Evolutionary conservation across 2,888 invertebrate species (phyloP).

Genomic region (Plagiodera versicolora): DNA sequence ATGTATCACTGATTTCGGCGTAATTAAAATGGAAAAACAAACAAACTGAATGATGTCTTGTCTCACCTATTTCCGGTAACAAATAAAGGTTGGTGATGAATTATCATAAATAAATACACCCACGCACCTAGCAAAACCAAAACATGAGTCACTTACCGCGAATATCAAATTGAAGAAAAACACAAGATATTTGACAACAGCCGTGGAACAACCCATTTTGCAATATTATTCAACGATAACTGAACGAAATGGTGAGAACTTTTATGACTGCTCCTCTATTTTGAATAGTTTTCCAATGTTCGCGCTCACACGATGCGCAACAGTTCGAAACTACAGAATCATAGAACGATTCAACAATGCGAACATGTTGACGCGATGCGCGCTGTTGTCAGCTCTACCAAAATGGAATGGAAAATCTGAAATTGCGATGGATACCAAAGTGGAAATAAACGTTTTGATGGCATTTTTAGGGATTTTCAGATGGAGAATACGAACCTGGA

Average conservation of each 20-base stretch:
- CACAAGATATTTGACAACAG: constrained; percentile 47
- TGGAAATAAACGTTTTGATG: too few relatives aligned
- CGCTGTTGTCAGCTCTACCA: constrained; percentile 4
- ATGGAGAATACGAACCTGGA: background rate
- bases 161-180: constrained; percentile 60
- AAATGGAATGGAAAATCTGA: background rate
- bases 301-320: background rate
- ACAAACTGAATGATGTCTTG: too few relatives aligned
- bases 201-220: constrained; percentile 47
- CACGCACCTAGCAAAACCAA: background rate
- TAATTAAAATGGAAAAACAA: too few relatives aligned
- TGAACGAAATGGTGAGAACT: too few relatives aligned
- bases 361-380: background rate
- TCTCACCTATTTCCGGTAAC: too few relatives aligned
- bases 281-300: background rate
- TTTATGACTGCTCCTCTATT: background rate
- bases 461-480: too few relatives aligned
- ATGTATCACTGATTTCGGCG: too few relatives aligned
- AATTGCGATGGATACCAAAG: background rate
- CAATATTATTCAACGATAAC: too few relatives aligned
- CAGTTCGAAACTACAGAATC: too few relatives aligned
- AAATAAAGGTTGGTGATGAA: too few relatives aligned
- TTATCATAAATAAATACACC: too few relatives aligned
- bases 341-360: background rate
- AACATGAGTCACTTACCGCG: constrained; percentile 64